phyloP scores from a whole-genome alignment of 2,113 vertebrate species.

The Myanophis thanlyinensis region DNA sequence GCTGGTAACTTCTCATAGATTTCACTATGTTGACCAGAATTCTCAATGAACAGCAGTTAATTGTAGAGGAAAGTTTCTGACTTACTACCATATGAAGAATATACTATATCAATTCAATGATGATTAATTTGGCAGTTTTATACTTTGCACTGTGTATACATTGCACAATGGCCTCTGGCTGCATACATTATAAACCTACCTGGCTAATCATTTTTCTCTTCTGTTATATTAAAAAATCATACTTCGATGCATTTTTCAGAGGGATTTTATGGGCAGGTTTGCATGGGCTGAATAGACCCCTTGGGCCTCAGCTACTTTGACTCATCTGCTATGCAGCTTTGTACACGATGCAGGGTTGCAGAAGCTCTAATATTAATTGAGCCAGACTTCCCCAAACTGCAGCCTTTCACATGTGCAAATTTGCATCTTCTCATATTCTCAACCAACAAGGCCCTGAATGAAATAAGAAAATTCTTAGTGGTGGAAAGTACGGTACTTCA shows the following conservation, averaged over 20 bases:
- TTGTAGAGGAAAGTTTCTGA: neutral
- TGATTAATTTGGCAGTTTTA: neutral
- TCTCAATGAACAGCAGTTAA: neutral
- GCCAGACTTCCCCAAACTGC: neutral
- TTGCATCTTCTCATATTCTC: neutral
- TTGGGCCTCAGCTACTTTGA: neutral
- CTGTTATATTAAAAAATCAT: neutral
- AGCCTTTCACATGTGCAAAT: neutral
- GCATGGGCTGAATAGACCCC: neutral
- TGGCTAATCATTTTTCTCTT: neutral
- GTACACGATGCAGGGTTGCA: neutral
- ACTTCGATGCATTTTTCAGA: neutral
- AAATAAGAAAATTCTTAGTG: neutral
- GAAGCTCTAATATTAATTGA: neutral
- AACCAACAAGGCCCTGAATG: neutral
- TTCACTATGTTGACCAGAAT: neutral
- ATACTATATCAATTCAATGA: neutral
- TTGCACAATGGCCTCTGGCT: neutral
- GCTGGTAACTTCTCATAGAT: neutral
- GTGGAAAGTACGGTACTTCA: neutral
- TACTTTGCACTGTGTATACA: neutral
- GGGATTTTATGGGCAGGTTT: neutral
- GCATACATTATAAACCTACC: neutral
- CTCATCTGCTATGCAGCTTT: neutral
- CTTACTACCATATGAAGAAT: neutral